Conservation (phyloP, 2,888 invertebrate genomes). For the Philopedon plagiatum region DNA sequence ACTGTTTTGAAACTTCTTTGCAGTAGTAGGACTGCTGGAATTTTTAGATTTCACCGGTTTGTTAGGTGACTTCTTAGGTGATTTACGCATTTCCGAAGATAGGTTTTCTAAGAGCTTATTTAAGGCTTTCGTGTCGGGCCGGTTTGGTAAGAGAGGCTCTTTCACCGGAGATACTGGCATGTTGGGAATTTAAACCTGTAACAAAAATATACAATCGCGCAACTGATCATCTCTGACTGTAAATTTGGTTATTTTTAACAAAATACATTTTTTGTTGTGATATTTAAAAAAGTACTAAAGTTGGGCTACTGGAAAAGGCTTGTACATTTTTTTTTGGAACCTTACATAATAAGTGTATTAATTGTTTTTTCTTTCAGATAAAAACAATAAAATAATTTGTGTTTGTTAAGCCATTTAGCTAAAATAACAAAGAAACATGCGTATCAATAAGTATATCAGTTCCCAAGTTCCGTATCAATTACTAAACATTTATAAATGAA, state of each 20-base stretch:
- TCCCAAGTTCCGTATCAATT: too few species aligned
- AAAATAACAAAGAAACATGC: too few species aligned
- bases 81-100: not conserved
- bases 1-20: not conserved
- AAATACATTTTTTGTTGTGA: too few species aligned
- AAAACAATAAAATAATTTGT: too few species aligned
- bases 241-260: not conserved
- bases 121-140: slow-evolving; percentile 1
- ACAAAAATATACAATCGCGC: not conserved
- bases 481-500: too few species aligned
- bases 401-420: too few species aligned
- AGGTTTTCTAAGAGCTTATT: not conserved
- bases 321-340: too few species aligned
- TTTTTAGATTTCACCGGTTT: not conserved
- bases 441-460: too few species aligned
- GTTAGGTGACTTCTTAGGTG: not conserved
- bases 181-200: not conserved
- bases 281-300: too few species aligned
- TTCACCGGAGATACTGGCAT: slow-evolving; percentile 9
- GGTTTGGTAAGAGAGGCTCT: not conserved
- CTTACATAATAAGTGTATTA: too few species aligned
- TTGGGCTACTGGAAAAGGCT: too few species aligned
- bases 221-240: not conserved
- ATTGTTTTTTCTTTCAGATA: too few species aligned
- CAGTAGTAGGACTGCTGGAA: not conserved